Percentiles rank a stretch among this genome's conserved stretches.
Evolutionary conservation across 2,797 vertebrate genomes (phyloP).

Genomic region (Coregonus suidteri): DNA sequence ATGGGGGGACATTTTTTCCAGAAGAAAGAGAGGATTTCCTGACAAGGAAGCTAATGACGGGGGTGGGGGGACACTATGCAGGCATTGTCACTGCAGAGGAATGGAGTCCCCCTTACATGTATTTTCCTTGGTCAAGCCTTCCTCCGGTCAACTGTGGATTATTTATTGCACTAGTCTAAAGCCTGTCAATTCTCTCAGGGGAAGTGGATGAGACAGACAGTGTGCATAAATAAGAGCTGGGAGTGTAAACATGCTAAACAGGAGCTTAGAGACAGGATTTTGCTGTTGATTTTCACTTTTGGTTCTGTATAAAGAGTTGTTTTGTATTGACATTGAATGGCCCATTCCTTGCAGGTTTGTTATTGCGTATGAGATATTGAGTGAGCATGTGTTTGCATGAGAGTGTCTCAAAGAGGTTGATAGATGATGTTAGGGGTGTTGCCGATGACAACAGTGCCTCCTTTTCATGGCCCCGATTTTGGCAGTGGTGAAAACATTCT

Average conservation of each 20-base stretch:
- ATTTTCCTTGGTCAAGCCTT: no score
- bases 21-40: slow-evolving; percentile 64
- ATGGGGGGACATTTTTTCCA: slow-evolving; percentile 21
- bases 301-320: neutral
- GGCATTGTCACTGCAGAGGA: slow-evolving; percentile 12
- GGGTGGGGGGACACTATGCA: neutral
- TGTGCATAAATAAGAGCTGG: slow-evolving; percentile 2
- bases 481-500: no score
- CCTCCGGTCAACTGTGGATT: neutral
- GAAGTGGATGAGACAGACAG: slow-evolving; percentile 37
- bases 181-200: slow-evolving; percentile 10
- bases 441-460: no score
- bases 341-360: neutral
- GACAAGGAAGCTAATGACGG: slow-evolving; percentile 22
- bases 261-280: neutral
- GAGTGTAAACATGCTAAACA: neutral
- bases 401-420: neutral
- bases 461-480: no score
- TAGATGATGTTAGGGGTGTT: neutral
- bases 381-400: neutral
- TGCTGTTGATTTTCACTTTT: no score
- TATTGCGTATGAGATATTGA: neutral
- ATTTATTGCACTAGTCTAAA: slow-evolving; percentile 19
- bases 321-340: neutral
- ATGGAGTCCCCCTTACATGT: no score